Conservation (phyloP, 2,113 vertebrate genomes). For the Illadopsis cleaveri region DNA sequence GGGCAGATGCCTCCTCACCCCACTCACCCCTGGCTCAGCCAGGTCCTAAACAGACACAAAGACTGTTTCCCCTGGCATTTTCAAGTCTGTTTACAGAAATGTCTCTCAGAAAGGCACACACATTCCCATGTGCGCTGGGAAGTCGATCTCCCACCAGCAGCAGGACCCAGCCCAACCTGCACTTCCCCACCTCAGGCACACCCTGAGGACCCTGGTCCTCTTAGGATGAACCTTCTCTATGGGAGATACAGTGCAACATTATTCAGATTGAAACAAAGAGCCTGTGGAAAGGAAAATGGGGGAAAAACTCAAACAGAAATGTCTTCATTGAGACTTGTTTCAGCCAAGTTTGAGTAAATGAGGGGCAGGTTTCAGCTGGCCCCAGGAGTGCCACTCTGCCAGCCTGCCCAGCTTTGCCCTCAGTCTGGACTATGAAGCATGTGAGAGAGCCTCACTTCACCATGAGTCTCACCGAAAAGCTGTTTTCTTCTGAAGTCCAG, state of each 20-base stretch:
- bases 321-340: neutral
- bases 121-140: accelerated
- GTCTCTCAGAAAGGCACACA: neutral
- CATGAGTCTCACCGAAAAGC: neutral
- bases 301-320: neutral
- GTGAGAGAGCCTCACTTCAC: neutral
- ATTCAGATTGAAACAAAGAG: neutral
- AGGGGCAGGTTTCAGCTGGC: neutral
- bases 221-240: neutral
- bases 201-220: neutral
- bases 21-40: neutral
- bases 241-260: neutral
- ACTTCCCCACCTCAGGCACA: accelerated
- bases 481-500: neutral
- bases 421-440: neutral
- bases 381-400: neutral
- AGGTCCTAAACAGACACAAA: neutral
- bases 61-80: neutral
- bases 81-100: neutral
- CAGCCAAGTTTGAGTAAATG: neutral
- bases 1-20: neutral
- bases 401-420: neutral
- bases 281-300: neutral
- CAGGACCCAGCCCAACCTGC: neutral
- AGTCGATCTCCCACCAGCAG: accelerated